Evolutionary conservation across 2,113 vertebrate species (phyloP).

Genomic region (western clawed frog (Xenopus tropicalis)): UCB_Xtro_10.0 CM004446.2:150375001-150375500

Average conservation of each 20-base stretch:
- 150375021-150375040: conserved; percentile 52
- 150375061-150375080: conserved; percentile 48
- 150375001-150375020: conserved; percentile 47
- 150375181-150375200: conserved; percentile 3
- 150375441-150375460: no score
- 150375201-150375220: conserved; percentile 14
- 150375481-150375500: no score
- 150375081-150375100: conserved; percentile 47
- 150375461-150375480: no score
- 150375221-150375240: neutral
- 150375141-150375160: conserved; percentile 24
- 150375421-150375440: no score
- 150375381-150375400: no score
- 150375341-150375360: no score
- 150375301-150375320: no score
- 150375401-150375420: no score
- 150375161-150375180: conserved; percentile 10
- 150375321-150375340: no score
- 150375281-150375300: no score
- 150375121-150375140: conserved; percentile 29
- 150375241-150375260: neutral
- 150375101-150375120: conserved; percentile 30
- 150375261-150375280: no score
- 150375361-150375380: no score
- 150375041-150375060: conserved; percentile 44